phyloP scores from a whole-genome alignment of 2,113 vertebrate genomes.

The Ardeotis arabs region DNA sequence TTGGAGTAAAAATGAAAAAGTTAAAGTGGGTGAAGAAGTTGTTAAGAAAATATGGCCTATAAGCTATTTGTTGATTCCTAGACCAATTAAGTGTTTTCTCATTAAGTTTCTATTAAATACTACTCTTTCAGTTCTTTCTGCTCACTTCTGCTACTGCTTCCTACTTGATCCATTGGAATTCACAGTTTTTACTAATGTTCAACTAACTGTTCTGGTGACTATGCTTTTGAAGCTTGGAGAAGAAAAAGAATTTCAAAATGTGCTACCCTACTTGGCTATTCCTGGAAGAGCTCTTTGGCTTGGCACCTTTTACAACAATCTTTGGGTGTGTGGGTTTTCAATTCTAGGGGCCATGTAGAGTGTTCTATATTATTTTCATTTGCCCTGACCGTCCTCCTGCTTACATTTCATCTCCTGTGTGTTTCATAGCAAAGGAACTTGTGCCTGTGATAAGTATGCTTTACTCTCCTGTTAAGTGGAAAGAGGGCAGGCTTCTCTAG shows the following conservation, averaged over 20 bases:
- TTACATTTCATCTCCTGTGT: background rate
- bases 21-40: background rate
- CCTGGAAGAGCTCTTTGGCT: background rate
- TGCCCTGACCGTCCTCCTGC: background rate
- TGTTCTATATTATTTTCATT: background rate
- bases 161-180: background rate
- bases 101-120: background rate
- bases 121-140: background rate
- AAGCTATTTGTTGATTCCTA: background rate
- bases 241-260: accelerated
- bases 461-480: background rate
- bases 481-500: background rate
- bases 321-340: background rate
- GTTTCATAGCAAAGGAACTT: background rate
- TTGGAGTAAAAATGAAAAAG: background rate
- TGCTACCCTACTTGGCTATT: background rate
- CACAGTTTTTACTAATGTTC: background rate
- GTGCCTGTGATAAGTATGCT: background rate
- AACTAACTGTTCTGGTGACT: background rate
- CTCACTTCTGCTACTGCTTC: background rate
- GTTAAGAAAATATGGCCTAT: background rate
- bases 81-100: background rate
- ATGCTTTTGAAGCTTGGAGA: background rate
- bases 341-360: background rate
- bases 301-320: background rate